These are phyloP conservation scores for Tenualosa ilisha DNA, from an alignment of 2,797 vertebrate species.

Conservation along the genomic window DNA sequence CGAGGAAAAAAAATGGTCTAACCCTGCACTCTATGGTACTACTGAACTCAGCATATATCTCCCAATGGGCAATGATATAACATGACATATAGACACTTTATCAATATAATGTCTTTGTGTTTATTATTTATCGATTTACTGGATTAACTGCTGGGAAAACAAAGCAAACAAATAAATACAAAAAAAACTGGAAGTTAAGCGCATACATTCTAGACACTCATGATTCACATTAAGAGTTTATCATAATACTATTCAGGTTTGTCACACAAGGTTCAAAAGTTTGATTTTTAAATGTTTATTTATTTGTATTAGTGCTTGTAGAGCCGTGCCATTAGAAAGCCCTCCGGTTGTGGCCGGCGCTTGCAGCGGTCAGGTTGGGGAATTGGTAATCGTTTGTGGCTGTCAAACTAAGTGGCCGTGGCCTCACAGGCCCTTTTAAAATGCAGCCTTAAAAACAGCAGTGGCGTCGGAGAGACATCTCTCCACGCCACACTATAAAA, in stretches of 20 bases:
- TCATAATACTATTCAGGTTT: background rate
- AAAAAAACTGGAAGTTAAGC: no score
- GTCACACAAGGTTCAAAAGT: background rate
- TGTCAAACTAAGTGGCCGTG: conserved; percentile 33
- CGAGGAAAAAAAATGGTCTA: background rate
- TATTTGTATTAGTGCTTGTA: background rate
- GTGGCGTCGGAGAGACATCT: background rate
- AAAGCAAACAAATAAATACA: background rate
- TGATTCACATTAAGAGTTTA: no score
- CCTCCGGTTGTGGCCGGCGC: background rate
- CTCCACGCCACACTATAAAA: background rate
- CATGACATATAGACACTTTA: background rate
- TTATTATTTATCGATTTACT: background rate
- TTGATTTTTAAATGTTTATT: background rate
- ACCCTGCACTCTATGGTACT: background rate
- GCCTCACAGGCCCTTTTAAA: conserved; percentile 14
- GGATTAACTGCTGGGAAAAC: background rate
- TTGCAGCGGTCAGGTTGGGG: background rate
- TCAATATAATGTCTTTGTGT: background rate
- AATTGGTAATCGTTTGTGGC: conserved; percentile 35
- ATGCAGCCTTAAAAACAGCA: background rate
- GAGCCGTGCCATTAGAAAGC: background rate
- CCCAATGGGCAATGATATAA: background rate
- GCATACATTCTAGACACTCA: no score
- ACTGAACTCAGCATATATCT: background rate